These are phyloP conservation scores for Harpegnathos saltator DNA, from an alignment of 1,140 invertebrate genomes.

Conservation along the genomic window DNA sequence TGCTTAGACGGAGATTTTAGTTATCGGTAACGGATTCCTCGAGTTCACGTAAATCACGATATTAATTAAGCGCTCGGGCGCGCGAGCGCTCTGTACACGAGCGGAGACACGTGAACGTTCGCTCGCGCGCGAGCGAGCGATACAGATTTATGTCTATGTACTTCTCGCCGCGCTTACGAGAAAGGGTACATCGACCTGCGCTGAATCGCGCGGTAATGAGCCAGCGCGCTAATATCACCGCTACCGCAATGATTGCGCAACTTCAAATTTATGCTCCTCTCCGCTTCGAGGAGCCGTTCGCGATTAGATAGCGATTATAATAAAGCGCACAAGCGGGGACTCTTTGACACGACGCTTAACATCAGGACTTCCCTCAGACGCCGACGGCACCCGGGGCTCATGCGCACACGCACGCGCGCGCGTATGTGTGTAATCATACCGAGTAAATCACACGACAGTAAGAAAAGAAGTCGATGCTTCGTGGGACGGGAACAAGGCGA, in stretches of 20 bases:
- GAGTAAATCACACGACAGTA: constrained; percentile 43
- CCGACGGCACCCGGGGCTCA: background rate
- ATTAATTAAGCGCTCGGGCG: constrained; percentile 31
- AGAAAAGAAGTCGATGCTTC: constrained; percentile 19
- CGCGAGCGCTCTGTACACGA: no score
- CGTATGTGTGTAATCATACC: background rate
- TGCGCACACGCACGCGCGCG: no score
- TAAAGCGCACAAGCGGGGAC: background rate
- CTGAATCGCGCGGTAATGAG: constrained; percentile 16
- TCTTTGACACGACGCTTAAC: constrained; percentile 33
- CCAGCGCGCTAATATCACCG: background rate
- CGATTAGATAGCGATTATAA: constrained; percentile 35
- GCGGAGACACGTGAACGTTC: background rate
- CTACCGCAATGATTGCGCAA: background rate
- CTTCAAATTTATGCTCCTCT: constrained; percentile 21
- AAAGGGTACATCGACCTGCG: constrained; percentile 4
- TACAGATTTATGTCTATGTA: constrained; percentile 1
- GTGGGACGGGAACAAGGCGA: constrained; percentile 68
- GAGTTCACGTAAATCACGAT: constrained; percentile 4
- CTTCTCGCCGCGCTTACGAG: background rate
- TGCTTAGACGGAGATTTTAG: background rate
- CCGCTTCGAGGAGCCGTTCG: background rate
- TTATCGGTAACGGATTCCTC: background rate
- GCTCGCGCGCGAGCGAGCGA: constrained; percentile 13
- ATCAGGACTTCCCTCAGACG: background rate